Base-by-base conservation (phyloP, 2,797 vertebrate genomes). In the Erithacus rubecula region DNA sequence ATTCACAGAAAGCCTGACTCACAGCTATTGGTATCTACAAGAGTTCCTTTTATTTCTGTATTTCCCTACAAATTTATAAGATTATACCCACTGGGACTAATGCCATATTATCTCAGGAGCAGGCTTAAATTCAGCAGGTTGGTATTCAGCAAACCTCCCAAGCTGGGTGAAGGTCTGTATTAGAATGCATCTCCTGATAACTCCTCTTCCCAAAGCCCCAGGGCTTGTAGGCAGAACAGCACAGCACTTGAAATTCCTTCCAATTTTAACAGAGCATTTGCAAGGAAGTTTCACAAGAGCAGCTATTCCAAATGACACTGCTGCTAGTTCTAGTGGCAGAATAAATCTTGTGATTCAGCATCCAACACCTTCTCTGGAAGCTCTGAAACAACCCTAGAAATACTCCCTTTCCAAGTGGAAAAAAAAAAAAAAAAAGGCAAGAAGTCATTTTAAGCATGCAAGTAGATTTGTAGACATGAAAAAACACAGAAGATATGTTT, bases 331-430 rank as follows among this genome's bases (percentile, higher is more conserved):
- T 81, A 52, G 63, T 94, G 79, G 83, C 72, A 88, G 72, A 92
- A 90, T 44, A 96, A 82, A 88, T 94, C 53, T 63, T 88, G 69
- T 95, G 95, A 95, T 93, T 94, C 94, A 96, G 91, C 95, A 96
- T 83, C 71, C 93, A 86, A 81, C 87, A 93, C 55, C 72, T 94
- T 89, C 36, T 90, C 87, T 77, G n/a, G 76, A 89, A 94, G 76
- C 53, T 90, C 83, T 71, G 72, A 95, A 77, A 12, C 43, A 88
- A 51, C 65, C 77, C 71, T 78, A 88, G 79, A 94, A 89, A 75
- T 51, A 80, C n/a, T 58, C 30, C 24, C 18, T 55, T 74, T 83
- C 24, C 39, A 74, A 89, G n/a, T 27, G 26, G 8, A 11, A 39
- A 29, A 63, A 58, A 53, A 6, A 21, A 6, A 6, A 17, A 26